Conservation (phyloP, 2,113 vertebrate genomes). For the Noturus placidus region DNA sequence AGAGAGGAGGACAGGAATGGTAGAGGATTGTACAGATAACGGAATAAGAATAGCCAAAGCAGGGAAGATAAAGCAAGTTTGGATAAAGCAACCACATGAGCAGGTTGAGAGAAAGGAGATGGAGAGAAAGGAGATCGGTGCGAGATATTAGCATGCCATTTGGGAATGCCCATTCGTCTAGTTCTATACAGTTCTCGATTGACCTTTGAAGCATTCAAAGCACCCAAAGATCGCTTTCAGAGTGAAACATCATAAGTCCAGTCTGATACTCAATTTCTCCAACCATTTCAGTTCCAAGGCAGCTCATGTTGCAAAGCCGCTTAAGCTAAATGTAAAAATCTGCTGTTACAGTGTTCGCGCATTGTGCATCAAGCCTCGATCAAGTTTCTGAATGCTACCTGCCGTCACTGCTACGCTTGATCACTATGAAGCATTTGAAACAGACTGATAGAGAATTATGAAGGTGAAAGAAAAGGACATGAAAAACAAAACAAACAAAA, state of each 20-base stretch:
- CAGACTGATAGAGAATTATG: background rate
- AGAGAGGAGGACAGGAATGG: constrained; percentile 45
- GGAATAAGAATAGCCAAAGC: constrained; percentile 36
- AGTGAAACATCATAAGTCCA: background rate
- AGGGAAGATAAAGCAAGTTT: background rate
- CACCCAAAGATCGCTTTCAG: background rate
- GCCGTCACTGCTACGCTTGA: background rate
- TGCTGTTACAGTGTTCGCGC: background rate
- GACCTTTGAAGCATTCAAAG: background rate
- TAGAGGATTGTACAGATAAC: background rate
- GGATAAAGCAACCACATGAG: background rate
- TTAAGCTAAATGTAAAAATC: background rate
- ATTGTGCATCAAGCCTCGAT: background rate
- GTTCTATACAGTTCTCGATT: background rate
- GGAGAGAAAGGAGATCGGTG: background rate
- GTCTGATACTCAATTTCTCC: background rate
- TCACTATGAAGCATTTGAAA: background rate
- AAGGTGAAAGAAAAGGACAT: background rate
- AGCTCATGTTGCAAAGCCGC: background rate
- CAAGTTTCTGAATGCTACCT: background rate
- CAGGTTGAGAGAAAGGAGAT: background rate
- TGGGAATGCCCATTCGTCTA: background rate
- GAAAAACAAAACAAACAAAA: background rate
- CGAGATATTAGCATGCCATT: background rate
- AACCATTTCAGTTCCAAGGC: too few species aligned